Evolutionary conservation across 2,888 invertebrate genomes (phyloP).

Genomic region (Ceraclea dissimilis): DNA sequence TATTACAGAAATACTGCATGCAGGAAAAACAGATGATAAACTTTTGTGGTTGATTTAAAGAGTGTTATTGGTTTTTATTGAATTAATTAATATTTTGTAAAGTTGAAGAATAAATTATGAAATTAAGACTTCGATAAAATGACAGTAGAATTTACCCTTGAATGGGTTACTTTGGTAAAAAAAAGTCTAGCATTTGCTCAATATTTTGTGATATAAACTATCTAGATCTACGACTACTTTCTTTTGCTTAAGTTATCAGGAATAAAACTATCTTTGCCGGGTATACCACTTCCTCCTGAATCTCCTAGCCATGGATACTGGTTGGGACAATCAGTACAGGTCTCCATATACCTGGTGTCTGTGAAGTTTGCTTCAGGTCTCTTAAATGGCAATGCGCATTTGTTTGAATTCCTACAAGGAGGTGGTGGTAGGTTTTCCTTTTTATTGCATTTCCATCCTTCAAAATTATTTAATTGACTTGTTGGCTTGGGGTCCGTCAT

Average conservation of each 20-base stretch:
- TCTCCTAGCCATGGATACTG: conserved; percentile 86
- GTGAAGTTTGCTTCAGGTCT: conserved; percentile 68
- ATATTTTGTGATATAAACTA: too few species aligned
- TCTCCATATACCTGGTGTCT: conserved; percentile 79
- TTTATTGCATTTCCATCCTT: conserved; percentile 75
- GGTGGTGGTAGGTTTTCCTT: conserved; percentile 63
- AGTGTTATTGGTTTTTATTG: too few species aligned
- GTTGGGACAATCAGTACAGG: conserved; percentile 78
- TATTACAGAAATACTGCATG: too few species aligned
- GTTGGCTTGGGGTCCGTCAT: conserved; percentile 76
- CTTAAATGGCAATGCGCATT: conserved; percentile 76
- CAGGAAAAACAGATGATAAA: too few species aligned
- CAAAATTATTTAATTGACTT: conserved; percentile 61
- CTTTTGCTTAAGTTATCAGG: conserved; percentile 52
- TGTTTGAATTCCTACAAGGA: conserved; percentile 73
- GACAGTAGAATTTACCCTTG: too few species aligned
- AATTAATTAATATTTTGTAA: too few species aligned
- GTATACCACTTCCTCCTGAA: conserved; percentile 73
- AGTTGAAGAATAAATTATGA: too few species aligned
- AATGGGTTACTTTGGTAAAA: too few species aligned
- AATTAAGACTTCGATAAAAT: too few species aligned
- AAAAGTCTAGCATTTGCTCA: too few species aligned
- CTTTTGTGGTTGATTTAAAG: too few species aligned
- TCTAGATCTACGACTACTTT: too few species aligned
- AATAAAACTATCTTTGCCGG: conserved; percentile 72